Conservation (phyloP, 2,113 vertebrate species). For the Propithecus coquereli region DNA sequence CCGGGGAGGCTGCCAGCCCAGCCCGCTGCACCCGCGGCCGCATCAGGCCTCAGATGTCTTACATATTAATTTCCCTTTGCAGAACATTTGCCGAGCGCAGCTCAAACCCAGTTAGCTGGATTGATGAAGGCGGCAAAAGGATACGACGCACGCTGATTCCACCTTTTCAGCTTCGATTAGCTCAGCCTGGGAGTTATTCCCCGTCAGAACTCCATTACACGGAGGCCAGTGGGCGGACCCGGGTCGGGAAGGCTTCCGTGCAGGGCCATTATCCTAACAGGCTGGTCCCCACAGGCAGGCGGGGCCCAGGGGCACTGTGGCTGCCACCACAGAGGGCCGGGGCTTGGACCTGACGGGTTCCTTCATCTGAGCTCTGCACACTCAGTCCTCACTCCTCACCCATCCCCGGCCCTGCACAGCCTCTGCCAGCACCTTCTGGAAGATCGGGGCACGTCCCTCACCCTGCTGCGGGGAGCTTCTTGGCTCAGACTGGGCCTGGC, state of each 20-base stretch:
- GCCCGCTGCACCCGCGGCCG: slow-evolving; percentile 87
- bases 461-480: neutral
- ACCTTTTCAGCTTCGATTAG: slow-evolving; percentile 99
- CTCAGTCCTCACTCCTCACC: no score
- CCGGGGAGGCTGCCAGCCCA: slow-evolving; percentile 88
- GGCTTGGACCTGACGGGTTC: neutral
- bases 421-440: neutral
- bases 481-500: no score
- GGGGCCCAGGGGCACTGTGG: neutral
- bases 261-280: slow-evolving; percentile 74
- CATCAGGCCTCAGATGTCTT: slow-evolving; percentile 93
- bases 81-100: slow-evolving; percentile 91
- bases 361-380: neutral
- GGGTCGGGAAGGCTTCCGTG: slow-evolving; percentile 75
- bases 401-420: neutral
- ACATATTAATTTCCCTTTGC: slow-evolving; percentile 98
- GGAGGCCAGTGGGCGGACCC: neutral
- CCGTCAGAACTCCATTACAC: slow-evolving; percentile 91
- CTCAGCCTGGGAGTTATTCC: slow-evolving; percentile 90
- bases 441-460: neutral
- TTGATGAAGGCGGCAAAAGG: slow-evolving; percentile 99
- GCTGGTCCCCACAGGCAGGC: neutral
- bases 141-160: slow-evolving; percentile 98
- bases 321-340: no score
- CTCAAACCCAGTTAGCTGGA: slow-evolving; percentile 98